A percentile compares a stretch with the other conserved stretches of the same genome.
These are phyloP conservation scores for Chloroceryle amazona DNA, from an alignment of 2,797 vertebrate species.

Conservation along the genomic window DNA sequence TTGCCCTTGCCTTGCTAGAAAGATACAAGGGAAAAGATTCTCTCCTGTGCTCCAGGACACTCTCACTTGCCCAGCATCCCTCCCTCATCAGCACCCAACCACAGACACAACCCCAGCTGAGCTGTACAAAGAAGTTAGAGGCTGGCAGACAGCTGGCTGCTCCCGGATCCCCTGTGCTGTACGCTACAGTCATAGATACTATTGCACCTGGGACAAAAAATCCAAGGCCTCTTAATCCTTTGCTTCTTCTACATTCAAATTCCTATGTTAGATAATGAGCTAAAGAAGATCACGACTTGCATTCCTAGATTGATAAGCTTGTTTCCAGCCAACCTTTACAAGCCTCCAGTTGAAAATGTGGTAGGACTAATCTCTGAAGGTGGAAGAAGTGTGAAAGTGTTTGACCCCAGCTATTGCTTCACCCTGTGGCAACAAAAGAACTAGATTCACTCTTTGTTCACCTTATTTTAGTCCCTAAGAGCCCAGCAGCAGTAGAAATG, in stretches of 20 bases:
- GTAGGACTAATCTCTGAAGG: neutral
- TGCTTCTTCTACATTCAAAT: neutral
- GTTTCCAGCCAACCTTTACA: neutral
- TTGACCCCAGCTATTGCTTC: neutral
- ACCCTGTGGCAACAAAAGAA: neutral
- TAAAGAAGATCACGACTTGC: neutral
- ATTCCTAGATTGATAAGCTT: neutral
- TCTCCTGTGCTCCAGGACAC: neutral
- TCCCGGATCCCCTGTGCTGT: neutral
- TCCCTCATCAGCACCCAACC: neutral
- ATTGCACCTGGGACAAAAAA: neutral
- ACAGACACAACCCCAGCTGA: neutral
- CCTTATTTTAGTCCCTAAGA: neutral
- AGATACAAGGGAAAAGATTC: neutral
- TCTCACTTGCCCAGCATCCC: neutral
- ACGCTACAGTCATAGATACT: neutral
- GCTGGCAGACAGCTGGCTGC: neutral
- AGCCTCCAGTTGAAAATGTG: neutral
- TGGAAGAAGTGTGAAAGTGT: neutral
- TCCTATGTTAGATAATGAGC: neutral
- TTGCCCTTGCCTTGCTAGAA: neutral
- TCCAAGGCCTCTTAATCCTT: neutral
- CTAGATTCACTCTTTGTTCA: neutral
- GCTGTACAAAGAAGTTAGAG: neutral
- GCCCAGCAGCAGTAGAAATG: neutral